Base-by-base conservation (phyloP, 1,140 invertebrate genomes). In the Pachyrhynchus sulphureomaculatus region DNA sequence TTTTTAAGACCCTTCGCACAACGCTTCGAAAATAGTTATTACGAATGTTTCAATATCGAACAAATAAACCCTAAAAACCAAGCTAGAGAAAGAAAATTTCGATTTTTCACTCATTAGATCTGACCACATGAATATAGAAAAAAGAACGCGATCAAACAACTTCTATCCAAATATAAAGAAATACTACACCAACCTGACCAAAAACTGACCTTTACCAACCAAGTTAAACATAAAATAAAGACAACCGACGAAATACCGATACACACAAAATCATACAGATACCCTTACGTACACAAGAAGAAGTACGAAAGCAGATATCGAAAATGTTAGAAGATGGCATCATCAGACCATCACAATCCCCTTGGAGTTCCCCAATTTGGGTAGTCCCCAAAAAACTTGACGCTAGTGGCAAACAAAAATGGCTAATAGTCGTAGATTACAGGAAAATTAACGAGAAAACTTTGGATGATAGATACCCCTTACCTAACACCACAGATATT, bases 401-500 rank as follows among this genome's bases (percentile, higher is more conserved):
- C 34, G 59, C 59, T 17, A 23, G 32, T 4, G 59, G 53, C 5
- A 29, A 59, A 23, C 15, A 37, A 26, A 62, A 62, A 53, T 62
- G 59, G 37, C n/a, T 1, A n/a, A 42, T 59, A 54, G 59, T 62
- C 6, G 42, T 76, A 15, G 77, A 77, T 62, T 79, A 73, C 56
- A 44, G 75, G 41, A 73, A 75, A 63, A 23, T 78, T 12, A 79
- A 79, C 63, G 70, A 75, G 23, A 68, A 71, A 52, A 77, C 73
- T 9, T 65, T 76, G 10, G 65, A 62, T 12, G 80, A 84, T 65
- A 66, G 53, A 18, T 84, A 71, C 65, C 80, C 81, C 6, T 47
- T 83, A 8, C 79, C 80, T 3, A 63, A 73, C 12, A 79, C 81
- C 12, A 73, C 74, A 18, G 70, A 77, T 15, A 21, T 82, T 56